phyloP scores from a whole-genome alignment of 2,888 invertebrate species.

The Dysmachus trigonus region DNA sequence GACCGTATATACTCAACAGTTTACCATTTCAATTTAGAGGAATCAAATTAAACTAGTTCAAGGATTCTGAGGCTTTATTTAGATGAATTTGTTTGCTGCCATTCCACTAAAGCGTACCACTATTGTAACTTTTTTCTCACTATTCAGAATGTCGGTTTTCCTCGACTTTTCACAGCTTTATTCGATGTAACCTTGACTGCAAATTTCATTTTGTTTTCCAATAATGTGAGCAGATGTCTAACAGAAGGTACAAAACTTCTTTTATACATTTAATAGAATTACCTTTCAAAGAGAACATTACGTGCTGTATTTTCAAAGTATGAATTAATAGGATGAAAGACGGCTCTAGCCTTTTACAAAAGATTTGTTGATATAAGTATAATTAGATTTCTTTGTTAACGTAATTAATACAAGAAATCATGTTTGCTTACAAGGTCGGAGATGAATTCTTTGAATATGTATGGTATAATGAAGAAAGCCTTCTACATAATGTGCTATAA shows the following conservation, averaged over 20 bases:
- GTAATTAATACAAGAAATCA: neutral
- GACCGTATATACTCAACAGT: neutral
- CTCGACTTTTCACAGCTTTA: neutral
- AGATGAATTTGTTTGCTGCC: neutral
- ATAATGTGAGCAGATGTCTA: neutral
- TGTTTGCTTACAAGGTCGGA: neutral
- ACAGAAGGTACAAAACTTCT: neutral
- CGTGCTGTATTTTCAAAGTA: neutral
- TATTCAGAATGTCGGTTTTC: neutral
- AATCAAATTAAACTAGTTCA: neutral
- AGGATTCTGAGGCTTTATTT: neutral
- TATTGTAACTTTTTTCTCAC: neutral
- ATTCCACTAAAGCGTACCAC: neutral
- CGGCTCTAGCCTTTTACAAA: neutral
- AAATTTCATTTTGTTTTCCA: neutral
- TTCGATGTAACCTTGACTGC: neutral
- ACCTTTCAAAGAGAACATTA: neutral
- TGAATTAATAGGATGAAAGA: neutral
- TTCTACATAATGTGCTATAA: neutral
- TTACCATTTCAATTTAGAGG: neutral
- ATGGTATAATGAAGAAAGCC: neutral
- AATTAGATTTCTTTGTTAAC: neutral
- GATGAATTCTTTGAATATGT: neutral
- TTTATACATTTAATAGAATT: neutral
- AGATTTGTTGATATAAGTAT: neutral